Conservation (phyloP, 2,113 vertebrate species). For the Psammodynastes pulverulentus region DNA sequence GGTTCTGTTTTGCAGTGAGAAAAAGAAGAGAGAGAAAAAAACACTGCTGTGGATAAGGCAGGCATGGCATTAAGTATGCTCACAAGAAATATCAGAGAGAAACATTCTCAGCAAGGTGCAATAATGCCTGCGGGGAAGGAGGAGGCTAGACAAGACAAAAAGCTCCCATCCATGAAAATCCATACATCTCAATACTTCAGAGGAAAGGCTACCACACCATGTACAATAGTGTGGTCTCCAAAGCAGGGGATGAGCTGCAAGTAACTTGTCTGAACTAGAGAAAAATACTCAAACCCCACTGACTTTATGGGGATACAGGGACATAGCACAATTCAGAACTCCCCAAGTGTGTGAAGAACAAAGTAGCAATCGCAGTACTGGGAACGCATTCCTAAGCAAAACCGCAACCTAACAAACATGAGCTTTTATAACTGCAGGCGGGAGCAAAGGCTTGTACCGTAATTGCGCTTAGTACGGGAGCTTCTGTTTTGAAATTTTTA, state of each 20-base stretch:
- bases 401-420: neutral
- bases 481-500: neutral
- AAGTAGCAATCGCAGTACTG: neutral
- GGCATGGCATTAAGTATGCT: neutral
- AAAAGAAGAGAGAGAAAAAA: neutral
- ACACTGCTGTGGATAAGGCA: neutral
- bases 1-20: neutral
- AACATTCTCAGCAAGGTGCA: neutral
- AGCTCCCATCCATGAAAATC: neutral
- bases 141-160: neutral
- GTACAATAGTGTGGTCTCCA: neutral
- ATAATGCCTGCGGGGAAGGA: neutral
- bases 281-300: neutral
- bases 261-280: neutral
- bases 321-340: neutral
- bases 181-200: neutral
- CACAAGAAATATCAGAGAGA: neutral
- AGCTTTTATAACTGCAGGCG: neutral
- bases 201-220: neutral
- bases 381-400: neutral
- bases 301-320: neutral
- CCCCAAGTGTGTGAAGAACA: neutral
- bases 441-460: neutral
- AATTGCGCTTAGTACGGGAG: neutral
- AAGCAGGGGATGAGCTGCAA: neutral